Evolutionary conservation across 2,888 invertebrate species (phyloP).

Genomic region (Dicyrtoma fusca): DNA sequence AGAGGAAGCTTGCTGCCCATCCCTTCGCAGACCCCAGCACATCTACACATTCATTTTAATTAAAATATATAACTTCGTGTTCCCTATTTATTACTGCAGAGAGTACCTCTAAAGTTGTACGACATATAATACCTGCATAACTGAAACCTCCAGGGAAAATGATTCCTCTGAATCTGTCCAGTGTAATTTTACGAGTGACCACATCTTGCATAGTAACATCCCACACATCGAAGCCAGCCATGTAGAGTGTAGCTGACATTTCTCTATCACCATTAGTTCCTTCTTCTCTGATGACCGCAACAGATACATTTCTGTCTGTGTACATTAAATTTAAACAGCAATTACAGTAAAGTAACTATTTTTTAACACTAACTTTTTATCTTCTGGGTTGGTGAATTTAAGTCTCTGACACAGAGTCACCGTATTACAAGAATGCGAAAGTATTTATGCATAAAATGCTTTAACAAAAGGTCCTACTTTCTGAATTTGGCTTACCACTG

Average conservation of each 20-base stretch:
- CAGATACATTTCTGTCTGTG: conserved; percentile 63
- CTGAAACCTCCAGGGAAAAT: conserved; percentile 99
- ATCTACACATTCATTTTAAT: conserved; percentile 70
- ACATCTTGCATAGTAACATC: conserved; percentile 95
- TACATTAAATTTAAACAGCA: conserved; percentile 20
- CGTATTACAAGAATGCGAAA: not conserved
- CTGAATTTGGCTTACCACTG: not conserved
- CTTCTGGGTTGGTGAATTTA: not conserved
- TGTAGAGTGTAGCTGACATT: conserved; percentile 76
- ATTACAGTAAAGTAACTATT: not conserved
- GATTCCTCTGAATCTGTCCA: conserved; percentile 83
- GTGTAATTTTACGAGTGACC: conserved; percentile 69
- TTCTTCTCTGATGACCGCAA: conserved; percentile 95
- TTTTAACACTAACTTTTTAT: not conserved
- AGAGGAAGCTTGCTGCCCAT: conserved; percentile 91
- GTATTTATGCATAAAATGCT: not conserved
- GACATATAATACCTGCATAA: conserved; percentile 88
- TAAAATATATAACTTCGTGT: not conserved
- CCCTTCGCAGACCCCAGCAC: conserved; percentile 97
- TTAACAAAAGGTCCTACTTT: too few species aligned
- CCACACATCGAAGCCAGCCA: conserved; percentile 80
- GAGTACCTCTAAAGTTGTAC: not conserved
- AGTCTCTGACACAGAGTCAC: not conserved
- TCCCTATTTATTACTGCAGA: not conserved
- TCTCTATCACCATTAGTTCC: conserved; percentile 97